A percentile compares a stretch with the other conserved stretches of the same genome.
Conservation (phyloP, 2,797 vertebrate genomes). For the Passerculus sandwichensis region DNA sequence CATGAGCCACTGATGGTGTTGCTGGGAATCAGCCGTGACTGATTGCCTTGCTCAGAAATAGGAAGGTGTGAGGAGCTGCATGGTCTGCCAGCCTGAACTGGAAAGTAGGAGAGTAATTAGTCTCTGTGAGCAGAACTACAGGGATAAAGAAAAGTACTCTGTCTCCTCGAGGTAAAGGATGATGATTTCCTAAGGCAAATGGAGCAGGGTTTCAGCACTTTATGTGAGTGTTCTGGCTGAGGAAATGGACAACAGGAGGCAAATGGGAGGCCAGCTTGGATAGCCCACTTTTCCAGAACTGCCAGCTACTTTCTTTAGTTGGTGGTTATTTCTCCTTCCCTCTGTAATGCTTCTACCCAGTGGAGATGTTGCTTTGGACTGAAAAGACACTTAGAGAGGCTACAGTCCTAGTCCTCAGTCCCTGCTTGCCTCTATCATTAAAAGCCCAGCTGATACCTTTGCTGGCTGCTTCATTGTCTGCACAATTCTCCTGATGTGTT, state of each 20-base stretch:
- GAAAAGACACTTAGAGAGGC: background rate
- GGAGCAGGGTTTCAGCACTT: background rate
- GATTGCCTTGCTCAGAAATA: constrained; percentile 22
- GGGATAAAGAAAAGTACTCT: background rate
- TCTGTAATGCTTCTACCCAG: background rate
- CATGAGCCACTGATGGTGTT: background rate
- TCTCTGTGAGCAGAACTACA: background rate
- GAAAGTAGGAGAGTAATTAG: constrained; percentile 1
- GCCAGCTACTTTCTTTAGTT: background rate
- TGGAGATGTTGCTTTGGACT: background rate
- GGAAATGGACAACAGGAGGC: background rate
- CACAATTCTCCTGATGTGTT: background rate
- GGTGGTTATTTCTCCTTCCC: background rate
- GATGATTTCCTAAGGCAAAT: background rate
- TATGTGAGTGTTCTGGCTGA: background rate
- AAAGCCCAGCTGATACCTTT: background rate
- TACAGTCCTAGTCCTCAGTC: background rate
- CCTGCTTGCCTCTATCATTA: background rate
- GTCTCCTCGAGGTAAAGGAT: background rate
- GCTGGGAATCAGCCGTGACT: constrained; percentile 21
- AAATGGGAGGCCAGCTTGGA: background rate
- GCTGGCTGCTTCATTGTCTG: background rate
- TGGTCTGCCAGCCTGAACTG: background rate
- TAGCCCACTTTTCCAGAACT: background rate
- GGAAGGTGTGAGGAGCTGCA: background rate